Evolutionary conservation across 1,140 invertebrate species (phyloP), one percentile per base, ranked within the genome.

Genomic region (Macrocentrus cingulum): DNA sequence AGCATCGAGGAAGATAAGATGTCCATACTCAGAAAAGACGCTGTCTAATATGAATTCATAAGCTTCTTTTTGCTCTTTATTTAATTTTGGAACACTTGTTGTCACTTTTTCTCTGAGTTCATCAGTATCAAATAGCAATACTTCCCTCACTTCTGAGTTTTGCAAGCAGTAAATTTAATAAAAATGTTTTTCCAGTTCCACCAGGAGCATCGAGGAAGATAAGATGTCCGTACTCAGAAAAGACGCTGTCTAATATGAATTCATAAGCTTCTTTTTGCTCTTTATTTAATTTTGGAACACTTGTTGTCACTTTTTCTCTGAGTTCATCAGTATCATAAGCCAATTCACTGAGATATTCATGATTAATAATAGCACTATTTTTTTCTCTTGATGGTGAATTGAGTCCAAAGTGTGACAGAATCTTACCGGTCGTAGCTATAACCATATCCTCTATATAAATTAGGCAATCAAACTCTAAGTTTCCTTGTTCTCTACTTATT

Each of bases 191-290:
- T 2, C 63, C 66, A 7, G 65, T 65, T 15, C 66, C 61, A 19
- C 64, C 62, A n/a, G 59, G 61, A 39, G 64, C 66, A 42, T 69
- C 64, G 11, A 67, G 18, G 45, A 61, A 68, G 48, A 62, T 60
- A 22, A 53, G 9, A 48, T 53, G 18, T 8, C 50, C 34, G 11
- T 34, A 15, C 13, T 34, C 15, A 11, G 3, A 5, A 11, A n/a
- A 4, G 15, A 39, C 36, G 13, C 36, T 39, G 13, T n/a, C 13
- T 6, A 60, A 1, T 6, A 60, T 32, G n/a, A 7, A 67, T 19
- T 42, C 36, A 45, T 13, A 55, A 23, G 39, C 41, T 22, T 20
- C 5, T 13, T 8, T 11, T 23, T 52, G 34, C 16, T 55, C 19
- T 2, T 41, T 54, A 22, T 20, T 3, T 29, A 63, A 57, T 22